Percentiles rank a stretch among this genome's conserved stretches.
Evolutionary conservation across 2,113 vertebrate genomes (phyloP).

Genomic region (Indri indri): DNA sequence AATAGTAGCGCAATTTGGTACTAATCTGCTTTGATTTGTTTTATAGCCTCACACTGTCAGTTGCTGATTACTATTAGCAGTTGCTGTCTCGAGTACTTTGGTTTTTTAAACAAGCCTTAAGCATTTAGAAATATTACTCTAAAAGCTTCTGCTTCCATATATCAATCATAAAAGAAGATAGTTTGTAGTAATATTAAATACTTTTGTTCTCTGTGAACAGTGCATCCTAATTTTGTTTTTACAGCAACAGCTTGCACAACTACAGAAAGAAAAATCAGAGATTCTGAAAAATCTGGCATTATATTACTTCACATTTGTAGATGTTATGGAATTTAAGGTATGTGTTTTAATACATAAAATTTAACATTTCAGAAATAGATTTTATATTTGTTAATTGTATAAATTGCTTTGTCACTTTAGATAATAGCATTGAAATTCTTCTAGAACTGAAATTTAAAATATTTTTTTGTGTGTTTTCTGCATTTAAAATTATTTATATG

Average conservation of each 20-base stretch:
- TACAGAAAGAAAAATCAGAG: conserved; percentile 99
- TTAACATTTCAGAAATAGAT: conserved; percentile 5
- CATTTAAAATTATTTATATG: conserved; percentile 38
- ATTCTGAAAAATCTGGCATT: conserved; percentile 99
- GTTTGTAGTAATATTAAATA: conserved; percentile 35
- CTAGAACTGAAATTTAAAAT: conserved; percentile 2
- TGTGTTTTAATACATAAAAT: conserved; percentile 57
- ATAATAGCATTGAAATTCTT: conserved; percentile 50
- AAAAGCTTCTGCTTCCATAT: conserved; percentile 77
- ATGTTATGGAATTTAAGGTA: conserved; percentile 99
- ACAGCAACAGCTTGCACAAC: conserved; percentile 99
- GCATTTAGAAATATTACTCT: conserved; percentile 66
- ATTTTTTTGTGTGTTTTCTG: conserved; percentile 9
- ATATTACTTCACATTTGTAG: conserved; percentile 99
- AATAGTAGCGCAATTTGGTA: conserved; percentile 73
- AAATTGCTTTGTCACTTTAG: conserved; percentile 23
- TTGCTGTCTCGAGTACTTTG: conserved; percentile 60
- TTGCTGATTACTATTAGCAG: conserved; percentile 79
- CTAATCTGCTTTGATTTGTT: conserved; percentile 82
- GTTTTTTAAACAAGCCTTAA: conserved; percentile 59
- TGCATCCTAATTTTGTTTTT: conserved; percentile 81
- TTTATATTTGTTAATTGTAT: conserved; percentile 45
- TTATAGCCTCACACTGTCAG: conserved; percentile 72
- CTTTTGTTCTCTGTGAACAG: conserved; percentile 32
- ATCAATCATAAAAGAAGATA: conserved; percentile 70